Evolutionary conservation across 2,113 vertebrate species (phyloP), one percentile per base, ranked within the genome.

Genomic region (Melanocharis versteri): DNA sequence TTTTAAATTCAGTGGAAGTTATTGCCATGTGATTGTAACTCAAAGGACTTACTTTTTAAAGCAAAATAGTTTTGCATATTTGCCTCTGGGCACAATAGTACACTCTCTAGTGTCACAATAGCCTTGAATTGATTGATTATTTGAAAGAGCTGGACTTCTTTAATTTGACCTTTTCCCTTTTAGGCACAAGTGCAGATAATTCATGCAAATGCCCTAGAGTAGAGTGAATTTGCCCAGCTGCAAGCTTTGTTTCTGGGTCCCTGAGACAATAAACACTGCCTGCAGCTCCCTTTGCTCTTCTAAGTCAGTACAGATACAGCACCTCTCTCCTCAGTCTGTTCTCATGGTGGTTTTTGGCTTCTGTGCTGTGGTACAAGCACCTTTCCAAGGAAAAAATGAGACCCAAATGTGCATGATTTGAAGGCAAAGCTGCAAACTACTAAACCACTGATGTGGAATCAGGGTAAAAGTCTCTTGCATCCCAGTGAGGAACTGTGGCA

Each of bases 361-460:
- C 81, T 84, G 44, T 81, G 35, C 56, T 83, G 42, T 81, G 42
- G 10, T 70, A 62, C 54, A 75, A 94, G 39, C 71, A 94, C 89
- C 76, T 95, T 90, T 87, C 71, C 80, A 92, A 90, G 44, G 27
- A 31, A 68, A 76, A 82, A 84, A 69, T 64, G 47, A 93, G 87
- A 80, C 79, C 33, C 70, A 94, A 94, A 79, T 57, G 45, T 42
- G 6, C 24, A 10, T 23, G 26, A 64, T 79, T 89, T 12, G 3
- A 91, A 95, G 65, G 13, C 48, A 85, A 93, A 89, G 15, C 51
- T 87, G 44, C 40, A 45, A 68, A 68, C 57, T 64, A 17, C 81
- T 61, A 68, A 91, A 44, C 24, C 2, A 1, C 27, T 92, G 33
- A 44, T 70, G 13, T 40, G 27, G 47, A 80, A 60, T 54, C 17